Evolutionary conservation across 2,113 vertebrate species (phyloP).

Genomic region (Coptodon bakossiorum): DNA sequence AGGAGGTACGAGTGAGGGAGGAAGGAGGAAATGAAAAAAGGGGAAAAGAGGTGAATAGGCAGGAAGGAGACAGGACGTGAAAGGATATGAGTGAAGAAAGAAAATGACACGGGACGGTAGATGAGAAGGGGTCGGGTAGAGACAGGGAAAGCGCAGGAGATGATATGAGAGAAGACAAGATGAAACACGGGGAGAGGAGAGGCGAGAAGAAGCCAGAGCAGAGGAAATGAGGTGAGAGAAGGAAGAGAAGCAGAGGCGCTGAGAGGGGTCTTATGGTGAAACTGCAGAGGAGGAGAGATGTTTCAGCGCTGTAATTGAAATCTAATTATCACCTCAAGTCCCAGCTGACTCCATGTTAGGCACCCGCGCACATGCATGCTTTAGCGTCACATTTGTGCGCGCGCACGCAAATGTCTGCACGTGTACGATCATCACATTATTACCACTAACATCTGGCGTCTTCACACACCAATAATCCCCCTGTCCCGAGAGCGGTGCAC

Average conservation of each 20-base stretch:
- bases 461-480: slow-evolving; percentile 65
- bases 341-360: slow-evolving; percentile 48
- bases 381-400: not conserved
- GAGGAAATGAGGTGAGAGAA: not conserved
- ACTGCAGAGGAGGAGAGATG: slow-evolving; percentile 42
- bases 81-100: not conserved
- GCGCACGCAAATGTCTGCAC: slow-evolving; percentile 20
- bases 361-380: not conserved
- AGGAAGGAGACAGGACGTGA: not conserved
- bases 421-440: slow-evolving; percentile 45
- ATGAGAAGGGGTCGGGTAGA: not conserved
- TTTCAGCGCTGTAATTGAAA: slow-evolving; percentile 68
- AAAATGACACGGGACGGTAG: not conserved
- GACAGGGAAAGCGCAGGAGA: not conserved
- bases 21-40: not conserved
- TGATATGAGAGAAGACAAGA: not conserved
- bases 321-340: slow-evolving; percentile 72
- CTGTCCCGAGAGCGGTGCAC: slow-evolving; percentile 46
- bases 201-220: not conserved
- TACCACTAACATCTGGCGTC: slow-evolving; percentile 63
- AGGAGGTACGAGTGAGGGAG: not conserved
- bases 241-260: not conserved
- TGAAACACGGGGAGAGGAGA: not conserved
- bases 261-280: not conserved
- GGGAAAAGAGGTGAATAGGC: not conserved